Conservation (phyloP, 2,888 invertebrate species). For the Drosophila subsilvestris region DNA sequence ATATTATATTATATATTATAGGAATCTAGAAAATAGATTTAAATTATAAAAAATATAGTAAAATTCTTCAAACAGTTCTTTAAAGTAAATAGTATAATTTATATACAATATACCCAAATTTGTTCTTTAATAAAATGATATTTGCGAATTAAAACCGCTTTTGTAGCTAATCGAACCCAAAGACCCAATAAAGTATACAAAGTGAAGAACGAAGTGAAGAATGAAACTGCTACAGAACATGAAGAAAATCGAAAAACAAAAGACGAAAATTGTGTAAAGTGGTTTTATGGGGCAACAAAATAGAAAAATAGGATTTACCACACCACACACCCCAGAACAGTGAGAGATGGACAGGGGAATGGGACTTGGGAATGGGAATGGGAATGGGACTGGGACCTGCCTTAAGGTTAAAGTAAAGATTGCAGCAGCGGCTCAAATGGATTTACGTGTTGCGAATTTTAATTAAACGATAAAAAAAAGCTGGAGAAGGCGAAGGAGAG, state of each 20-base stretch:
- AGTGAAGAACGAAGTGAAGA: constrained; percentile 13
- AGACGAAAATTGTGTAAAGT: constrained; percentile 80
- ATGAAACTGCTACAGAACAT: constrained; percentile 50
- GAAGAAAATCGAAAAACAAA: constrained; percentile 76
- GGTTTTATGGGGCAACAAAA: constrained; percentile 80
- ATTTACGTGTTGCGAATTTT: constrained; percentile 81
- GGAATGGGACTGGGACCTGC: constrained; percentile 56
- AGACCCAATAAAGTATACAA: constrained; percentile 15
- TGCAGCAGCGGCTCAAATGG: constrained; percentile 80
- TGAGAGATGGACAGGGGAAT: constrained; percentile 16
- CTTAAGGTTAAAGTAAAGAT: constrained; percentile 80
- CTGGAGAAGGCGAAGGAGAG: constrained; percentile 11
- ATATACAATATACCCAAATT: too few relatives aligned
- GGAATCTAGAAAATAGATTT: too few relatives aligned
- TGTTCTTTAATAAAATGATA: too few relatives aligned
- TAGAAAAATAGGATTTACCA: constrained; percentile 80
- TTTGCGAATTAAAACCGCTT: neutral
- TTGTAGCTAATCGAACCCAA: neutral
- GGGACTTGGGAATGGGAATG: constrained; percentile 36
- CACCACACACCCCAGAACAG: constrained; percentile 39
- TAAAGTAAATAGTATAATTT: too few relatives aligned
- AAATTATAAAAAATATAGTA: too few relatives aligned
- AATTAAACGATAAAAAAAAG: constrained; percentile 80
- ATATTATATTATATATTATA: too few relatives aligned
- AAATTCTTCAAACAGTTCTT: too few relatives aligned